These are phyloP conservation scores for Echeneis naucrates DNA, from an alignment of 2,797 vertebrate species.

Conservation along the genomic window DNA sequence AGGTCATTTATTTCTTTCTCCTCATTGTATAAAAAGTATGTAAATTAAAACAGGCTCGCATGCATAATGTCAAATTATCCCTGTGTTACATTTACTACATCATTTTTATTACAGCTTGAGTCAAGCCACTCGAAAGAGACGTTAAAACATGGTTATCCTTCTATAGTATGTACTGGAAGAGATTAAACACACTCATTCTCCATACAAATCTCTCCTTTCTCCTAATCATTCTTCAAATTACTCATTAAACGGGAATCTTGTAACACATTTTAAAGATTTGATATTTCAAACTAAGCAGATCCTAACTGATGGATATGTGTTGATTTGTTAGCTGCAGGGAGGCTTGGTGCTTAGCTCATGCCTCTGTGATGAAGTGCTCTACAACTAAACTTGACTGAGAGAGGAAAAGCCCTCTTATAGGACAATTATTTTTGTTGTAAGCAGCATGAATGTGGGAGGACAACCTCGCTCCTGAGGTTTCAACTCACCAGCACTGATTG, in stretches of 20 bases:
- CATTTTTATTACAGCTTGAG: constrained; percentile 13
- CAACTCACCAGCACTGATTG: constrained; percentile 58
- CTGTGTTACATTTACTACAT: constrained; percentile 5
- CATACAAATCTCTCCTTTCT: neutral
- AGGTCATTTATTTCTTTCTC: neutral
- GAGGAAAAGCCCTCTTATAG: constrained; percentile 55
- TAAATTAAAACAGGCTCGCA: constrained; percentile 3
- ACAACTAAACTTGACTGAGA: constrained; percentile 54
- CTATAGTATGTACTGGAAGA: neutral
- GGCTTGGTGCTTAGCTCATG: constrained; percentile 7
- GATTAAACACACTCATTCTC: neutral
- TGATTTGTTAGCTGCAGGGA: constrained; percentile 2
- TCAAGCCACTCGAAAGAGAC: neutral
- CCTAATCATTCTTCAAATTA: constrained; percentile 5
- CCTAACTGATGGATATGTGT: constrained; percentile 8
- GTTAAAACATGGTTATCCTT: neutral
- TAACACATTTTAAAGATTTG: constrained; percentile 8
- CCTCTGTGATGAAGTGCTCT: constrained; percentile 41
- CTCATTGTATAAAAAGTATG: neutral
- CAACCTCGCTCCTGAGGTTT: constrained; percentile 48
- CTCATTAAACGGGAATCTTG: constrained; percentile 1
- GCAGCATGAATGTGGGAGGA: constrained; percentile 65
- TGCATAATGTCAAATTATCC: constrained; percentile 11
- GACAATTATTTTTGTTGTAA: constrained; percentile 67
- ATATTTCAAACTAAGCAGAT: constrained; percentile 2